These are phyloP conservation scores for Torymus aiolomorphi DNA, from an alignment of 2,888 invertebrate genomes.

Conservation along the genomic window DNA sequence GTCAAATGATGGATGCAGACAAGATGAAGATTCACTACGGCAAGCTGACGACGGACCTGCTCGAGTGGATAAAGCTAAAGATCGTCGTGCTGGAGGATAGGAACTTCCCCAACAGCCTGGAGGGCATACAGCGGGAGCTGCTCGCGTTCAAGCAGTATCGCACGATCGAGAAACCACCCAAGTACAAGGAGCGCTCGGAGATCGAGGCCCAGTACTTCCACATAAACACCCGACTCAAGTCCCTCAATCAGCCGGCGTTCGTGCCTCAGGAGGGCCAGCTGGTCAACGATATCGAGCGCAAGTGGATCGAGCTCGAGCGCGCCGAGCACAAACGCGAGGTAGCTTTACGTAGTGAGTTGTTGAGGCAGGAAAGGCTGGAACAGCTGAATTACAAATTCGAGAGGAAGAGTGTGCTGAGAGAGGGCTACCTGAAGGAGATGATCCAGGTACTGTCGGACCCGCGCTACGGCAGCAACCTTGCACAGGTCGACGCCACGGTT, in stretches of 20 bases:
- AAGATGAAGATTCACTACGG: constrained; percentile 94
- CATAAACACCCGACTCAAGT: constrained; percentile 96
- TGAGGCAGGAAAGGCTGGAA: constrained; percentile 94
- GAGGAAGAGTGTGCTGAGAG: constrained; percentile 94
- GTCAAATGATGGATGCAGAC: constrained; percentile 96
- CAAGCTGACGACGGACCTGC: constrained; percentile 86
- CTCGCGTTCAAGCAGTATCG: constrained; percentile 95
- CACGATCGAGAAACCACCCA: constrained; percentile 98
- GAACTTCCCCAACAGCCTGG: constrained; percentile 94
- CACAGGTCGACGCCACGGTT: constrained; percentile 96
- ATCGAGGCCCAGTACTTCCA: constrained; percentile 97
- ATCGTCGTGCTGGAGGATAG: constrained; percentile 89
- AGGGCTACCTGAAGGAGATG: constrained; percentile 98
- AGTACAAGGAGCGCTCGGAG: constrained; percentile 98
- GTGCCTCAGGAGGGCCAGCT: constrained; percentile 91
- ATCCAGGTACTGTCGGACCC: constrained; percentile 95
- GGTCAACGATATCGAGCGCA: constrained; percentile 95
- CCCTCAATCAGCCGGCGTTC: constrained; percentile 92
- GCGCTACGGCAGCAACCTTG: constrained; percentile 91
- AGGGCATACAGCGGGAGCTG: constrained; percentile 94
- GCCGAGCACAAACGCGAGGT: constrained; percentile 96
- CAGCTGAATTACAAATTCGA: constrained; percentile 97
- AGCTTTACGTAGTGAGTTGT: constrained; percentile 91
- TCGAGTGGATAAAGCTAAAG: constrained; percentile 95
- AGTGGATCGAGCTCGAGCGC: constrained; percentile 94